phyloP scores from a whole-genome alignment of 2,888 invertebrate species.

The Merodon equestris region DNA sequence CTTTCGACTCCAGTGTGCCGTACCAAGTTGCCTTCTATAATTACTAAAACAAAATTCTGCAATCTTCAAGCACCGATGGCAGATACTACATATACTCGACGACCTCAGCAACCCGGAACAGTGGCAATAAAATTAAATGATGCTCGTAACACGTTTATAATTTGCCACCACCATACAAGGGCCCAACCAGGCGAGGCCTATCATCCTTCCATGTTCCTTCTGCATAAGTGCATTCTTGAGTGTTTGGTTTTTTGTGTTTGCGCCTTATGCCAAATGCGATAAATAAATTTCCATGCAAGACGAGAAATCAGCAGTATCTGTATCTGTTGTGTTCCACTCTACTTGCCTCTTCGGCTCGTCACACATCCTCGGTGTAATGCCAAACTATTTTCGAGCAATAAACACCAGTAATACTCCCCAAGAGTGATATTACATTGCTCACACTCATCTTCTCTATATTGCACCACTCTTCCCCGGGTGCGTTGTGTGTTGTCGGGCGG shows the following conservation, averaged over 20 bases:
- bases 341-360: neutral
- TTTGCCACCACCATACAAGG: constrained; percentile 40
- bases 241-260: constrained; percentile 13
- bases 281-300: constrained; percentile 62
- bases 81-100: neutral
- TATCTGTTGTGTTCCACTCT: neutral
- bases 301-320: constrained; percentile 53
- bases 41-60: too few species aligned
- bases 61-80: neutral
- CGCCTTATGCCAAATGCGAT: constrained; percentile 26
- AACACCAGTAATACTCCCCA: constrained; percentile 68
- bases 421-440: constrained; percentile 62
- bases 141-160: constrained; percentile 66
- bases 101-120: constrained; percentile 29
- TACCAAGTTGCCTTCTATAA: too few species aligned
- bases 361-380: constrained; percentile 3
- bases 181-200: constrained; percentile 6
- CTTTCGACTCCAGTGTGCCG: neutral
- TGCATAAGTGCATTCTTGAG: neutral
- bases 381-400: constrained; percentile 55
- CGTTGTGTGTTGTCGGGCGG: too few species aligned
- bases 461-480: too few species aligned
- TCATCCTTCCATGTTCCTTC: neutral
- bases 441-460: neutral
- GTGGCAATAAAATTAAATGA: constrained; percentile 65